These are phyloP conservation scores for Rhamphomyia laevipes DNA, from an alignment of 2,888 invertebrate species.

Conservation along the genomic window DNA sequence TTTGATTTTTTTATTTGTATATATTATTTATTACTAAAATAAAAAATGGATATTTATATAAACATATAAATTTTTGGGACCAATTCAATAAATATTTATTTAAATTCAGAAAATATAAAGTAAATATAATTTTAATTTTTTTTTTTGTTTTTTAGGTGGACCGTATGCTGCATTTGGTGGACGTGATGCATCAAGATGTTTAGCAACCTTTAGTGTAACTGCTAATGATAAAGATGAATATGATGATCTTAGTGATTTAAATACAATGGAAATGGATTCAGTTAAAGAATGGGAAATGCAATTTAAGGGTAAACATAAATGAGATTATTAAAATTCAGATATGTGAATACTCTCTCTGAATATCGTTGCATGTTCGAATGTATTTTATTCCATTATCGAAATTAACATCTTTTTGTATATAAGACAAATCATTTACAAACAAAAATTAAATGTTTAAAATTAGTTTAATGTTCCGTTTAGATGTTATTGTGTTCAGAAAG, in stretches of 20 bases:
- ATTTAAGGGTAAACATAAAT: constrained; percentile 61
- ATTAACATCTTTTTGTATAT: too few relatives aligned
- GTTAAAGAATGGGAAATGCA: constrained; percentile 96
- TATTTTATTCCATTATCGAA: too few relatives aligned
- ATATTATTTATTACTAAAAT: too few relatives aligned
- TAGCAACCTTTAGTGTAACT: constrained; percentile 85
- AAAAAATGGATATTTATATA: too few relatives aligned
- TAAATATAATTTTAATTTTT: neutral
- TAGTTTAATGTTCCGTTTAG: too few relatives aligned
- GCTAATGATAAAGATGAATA: constrained; percentile 71
- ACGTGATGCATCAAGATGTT: constrained; percentile 85
- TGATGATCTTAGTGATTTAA: constrained; percentile 91
- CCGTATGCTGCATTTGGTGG: constrained; percentile 93
- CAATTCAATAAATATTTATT: neutral
- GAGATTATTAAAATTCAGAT: neutral
- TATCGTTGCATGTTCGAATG: too few relatives aligned
- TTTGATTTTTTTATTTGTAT: too few relatives aligned
- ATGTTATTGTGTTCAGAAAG: too few relatives aligned
- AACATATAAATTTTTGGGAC: too few relatives aligned
- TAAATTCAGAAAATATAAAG: neutral
- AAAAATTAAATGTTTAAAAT: too few relatives aligned
- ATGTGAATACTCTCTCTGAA: neutral
- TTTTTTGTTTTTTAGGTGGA: constrained; percentile 52
- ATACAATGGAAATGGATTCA: constrained; percentile 87
- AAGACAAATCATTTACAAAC: too few relatives aligned